phyloP scores from a whole-genome alignment of 2,113 vertebrate genomes.

The Gavia stellata region DNA sequence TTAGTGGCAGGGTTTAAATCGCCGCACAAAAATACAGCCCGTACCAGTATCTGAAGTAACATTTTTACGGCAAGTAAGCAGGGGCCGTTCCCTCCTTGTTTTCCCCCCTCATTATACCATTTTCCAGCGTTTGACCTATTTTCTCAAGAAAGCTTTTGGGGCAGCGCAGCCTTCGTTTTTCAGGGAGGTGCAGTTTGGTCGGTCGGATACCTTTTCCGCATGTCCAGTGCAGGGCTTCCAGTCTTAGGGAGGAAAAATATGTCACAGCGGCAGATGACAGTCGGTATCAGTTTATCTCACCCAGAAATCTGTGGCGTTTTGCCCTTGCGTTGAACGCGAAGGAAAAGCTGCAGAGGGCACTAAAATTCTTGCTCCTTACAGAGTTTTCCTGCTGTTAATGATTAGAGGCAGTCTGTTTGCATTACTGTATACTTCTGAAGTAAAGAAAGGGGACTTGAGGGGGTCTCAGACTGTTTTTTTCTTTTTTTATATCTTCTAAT shows the following conservation, averaged over 20 bases:
- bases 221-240: background rate
- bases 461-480: background rate
- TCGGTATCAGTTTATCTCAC: background rate
- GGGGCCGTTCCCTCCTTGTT: background rate
- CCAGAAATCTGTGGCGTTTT: background rate
- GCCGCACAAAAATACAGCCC: background rate
- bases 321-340: background rate
- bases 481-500: background rate
- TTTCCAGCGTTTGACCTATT: background rate
- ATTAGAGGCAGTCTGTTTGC: background rate
- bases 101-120: rapidly evolving
- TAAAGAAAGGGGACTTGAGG: background rate
- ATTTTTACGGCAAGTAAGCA: background rate
- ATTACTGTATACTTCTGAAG: background rate
- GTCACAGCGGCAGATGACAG: background rate
- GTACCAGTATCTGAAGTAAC: background rate
- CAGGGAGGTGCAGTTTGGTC: background rate
- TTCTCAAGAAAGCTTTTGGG: background rate
- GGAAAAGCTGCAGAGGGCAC: slow-evolving; percentile 65
- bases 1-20: background rate
- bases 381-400: background rate
- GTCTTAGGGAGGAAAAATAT: background rate
- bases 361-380: slow-evolving; percentile 54
- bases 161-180: background rate
- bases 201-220: background rate